Percentiles rank a stretch among this genome's conserved stretches.
Conservation (phyloP, 2,888 invertebrate genomes). For the Brachypterus glaber region DNA sequence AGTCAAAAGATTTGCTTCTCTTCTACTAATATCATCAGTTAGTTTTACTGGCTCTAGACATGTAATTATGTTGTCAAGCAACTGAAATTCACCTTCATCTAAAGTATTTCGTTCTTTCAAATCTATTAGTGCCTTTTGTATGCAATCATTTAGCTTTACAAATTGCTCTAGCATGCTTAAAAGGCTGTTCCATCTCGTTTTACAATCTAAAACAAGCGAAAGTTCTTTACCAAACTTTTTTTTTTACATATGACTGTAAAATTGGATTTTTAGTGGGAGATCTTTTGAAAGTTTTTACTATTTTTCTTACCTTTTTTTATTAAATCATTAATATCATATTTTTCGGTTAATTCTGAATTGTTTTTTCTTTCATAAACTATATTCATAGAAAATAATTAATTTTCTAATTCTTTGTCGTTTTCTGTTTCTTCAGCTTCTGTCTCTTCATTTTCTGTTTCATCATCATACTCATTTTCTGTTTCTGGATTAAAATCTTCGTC, state of each 20-base stretch:
- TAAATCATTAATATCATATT: slow-evolving; percentile 7
- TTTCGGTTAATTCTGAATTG: slow-evolving; percentile 7
- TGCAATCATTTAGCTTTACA: slow-evolving; percentile 8
- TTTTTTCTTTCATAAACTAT: no score
- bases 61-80: background rate
- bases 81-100: background rate
- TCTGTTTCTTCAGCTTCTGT: slow-evolving; percentile 2
- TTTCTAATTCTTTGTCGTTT: slow-evolving; percentile 7
- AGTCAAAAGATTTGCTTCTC: background rate
- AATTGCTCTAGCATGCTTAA: slow-evolving; percentile 16
- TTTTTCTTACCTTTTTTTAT: slow-evolving; percentile 13
- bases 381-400: no score
- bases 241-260: slow-evolving; percentile 14
- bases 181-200: slow-evolving; percentile 16
- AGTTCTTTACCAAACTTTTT: slow-evolving; percentile 12
- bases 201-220: slow-evolving; percentile 12
- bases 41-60: background rate
- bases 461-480: background rate
- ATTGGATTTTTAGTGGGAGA: slow-evolving; percentile 15
- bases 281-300: slow-evolving; percentile 11
- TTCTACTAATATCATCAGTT: background rate
- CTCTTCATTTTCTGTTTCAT: slow-evolving; percentile 1
- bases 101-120: background rate
- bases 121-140: slow-evolving; percentile 11
- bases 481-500: slow-evolving; percentile 4